phyloP scores from a whole-genome alignment of 1,140 invertebrate genomes.

The Platorchestia sp. region DNA sequence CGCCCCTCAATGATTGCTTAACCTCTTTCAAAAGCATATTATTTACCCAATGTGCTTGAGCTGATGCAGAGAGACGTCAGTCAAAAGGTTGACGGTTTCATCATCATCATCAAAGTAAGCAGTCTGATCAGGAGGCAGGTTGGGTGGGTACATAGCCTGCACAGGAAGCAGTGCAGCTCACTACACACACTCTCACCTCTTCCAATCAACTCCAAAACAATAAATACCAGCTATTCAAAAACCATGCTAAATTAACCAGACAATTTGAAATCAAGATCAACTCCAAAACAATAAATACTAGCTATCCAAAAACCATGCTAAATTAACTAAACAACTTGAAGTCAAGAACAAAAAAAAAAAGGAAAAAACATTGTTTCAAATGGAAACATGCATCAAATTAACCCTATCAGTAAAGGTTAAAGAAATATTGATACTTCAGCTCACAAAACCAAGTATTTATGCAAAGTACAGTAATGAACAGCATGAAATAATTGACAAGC shows the following conservation, averaged over 20 bases:
- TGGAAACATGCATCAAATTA: too few relatives aligned
- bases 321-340: background rate
- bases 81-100: conserved; percentile 66
- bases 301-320: background rate
- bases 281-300: background rate
- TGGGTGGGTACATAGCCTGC: conserved; percentile 67
- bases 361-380: background rate
- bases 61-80: conserved; percentile 64
- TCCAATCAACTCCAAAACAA: background rate
- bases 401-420: too few relatives aligned
- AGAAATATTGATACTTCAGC: too few relatives aligned
- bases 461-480: too few relatives aligned
- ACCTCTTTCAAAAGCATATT: background rate
- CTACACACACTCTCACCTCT: background rate
- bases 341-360: background rate
- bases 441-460: too few relatives aligned
- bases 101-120: conserved; percentile 67
- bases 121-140: conserved; percentile 67
- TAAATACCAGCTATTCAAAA: background rate
- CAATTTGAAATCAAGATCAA: background rate
- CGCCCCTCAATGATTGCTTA: background rate
- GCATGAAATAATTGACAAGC: too few relatives aligned
- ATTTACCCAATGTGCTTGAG: conserved; percentile 68
- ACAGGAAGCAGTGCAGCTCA: background rate
- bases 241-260: background rate